Base-by-base conservation (phyloP, 2,888 invertebrate species). In the Sialis lutaria region DNA sequence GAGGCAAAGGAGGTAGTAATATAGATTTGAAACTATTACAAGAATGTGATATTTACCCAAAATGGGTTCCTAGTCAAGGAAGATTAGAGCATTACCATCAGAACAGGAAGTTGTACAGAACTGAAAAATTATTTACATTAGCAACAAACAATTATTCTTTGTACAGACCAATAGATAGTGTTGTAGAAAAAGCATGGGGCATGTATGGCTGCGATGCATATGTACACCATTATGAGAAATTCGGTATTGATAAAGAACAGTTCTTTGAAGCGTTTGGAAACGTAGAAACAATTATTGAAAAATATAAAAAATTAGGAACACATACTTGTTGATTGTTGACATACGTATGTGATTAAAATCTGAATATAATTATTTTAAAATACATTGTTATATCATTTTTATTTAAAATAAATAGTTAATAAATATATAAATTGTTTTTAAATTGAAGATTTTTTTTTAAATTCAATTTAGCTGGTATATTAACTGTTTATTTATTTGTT, bases 171-270 rank as follows among this genome's bases (percentile, higher is more conserved):
- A 52, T 73, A 22, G 61, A 70, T 48, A 46, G 41, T 2, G 57
- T 69, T 33, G 55, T 69, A 30, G 60, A 60, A 6, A 68, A 68
- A 53, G 68, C 70, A 4, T 70, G 68, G 69, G 64, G 59, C 47
- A 58, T 65, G 47, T 73, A 68, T 54, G 59, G 60, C 3, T 61
- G 67, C 55, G 63, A 63, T 33, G 70, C 72, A 6, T 72, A 67
- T 57, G 54, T 72, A 35, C 72, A 73, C 58, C 70, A 69, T 49
- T 73, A 71, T 53, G 62, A 61, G 51, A 65, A 68, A 50, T 68
- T 61, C 55, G 67, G 64, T 34, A 55, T 72, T 35, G 64, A 65
- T 50, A 67, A 69, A 39, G 61, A 67, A 37, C 64, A 68, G 50
- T 70, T 73, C 56, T 54, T 65, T 41, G 57, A 63, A 51, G 61